These are phyloP conservation scores for Habroteleia sp. DNA, from an alignment of 2,888 invertebrate genomes.

Conservation along the genomic window DNA sequence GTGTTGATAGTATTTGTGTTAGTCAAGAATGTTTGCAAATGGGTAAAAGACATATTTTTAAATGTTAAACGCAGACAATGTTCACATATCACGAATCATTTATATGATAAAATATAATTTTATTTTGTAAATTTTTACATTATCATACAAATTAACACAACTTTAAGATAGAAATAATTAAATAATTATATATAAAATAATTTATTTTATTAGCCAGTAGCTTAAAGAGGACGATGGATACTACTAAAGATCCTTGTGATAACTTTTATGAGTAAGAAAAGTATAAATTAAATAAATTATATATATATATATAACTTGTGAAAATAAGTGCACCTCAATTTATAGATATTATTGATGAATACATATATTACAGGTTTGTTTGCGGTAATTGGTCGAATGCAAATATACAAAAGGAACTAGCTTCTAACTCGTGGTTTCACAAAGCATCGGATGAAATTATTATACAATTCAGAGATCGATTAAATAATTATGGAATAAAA, in stretches of 20 bases:
- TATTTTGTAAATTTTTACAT: neutral
- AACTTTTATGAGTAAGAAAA: constrained; percentile 87
- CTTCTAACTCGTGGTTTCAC: constrained; percentile 22
- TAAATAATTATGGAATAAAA: neutral
- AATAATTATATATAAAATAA: constrained; percentile 12
- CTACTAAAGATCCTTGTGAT: constrained; percentile 87
- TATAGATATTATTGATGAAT: neutral
- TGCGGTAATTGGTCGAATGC: constrained; percentile 29
- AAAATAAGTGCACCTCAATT: too few relatives aligned
- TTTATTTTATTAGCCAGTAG: constrained; percentile 84
- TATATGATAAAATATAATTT: too few relatives aligned
- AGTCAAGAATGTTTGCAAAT: constrained; percentile 9
- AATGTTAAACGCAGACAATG: too few relatives aligned
- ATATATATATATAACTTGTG: neutral
- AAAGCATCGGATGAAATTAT: neutral
- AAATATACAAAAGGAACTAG: neutral
- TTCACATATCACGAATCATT: too few relatives aligned
- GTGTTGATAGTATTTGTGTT: constrained; percentile 5
- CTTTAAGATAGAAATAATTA: neutral
- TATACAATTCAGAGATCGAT: neutral
- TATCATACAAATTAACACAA: too few relatives aligned
- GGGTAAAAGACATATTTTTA: neutral
- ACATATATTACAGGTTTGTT: constrained; percentile 15
- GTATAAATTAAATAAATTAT: constrained; percentile 14
- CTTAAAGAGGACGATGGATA: constrained; percentile 88